These are phyloP conservation scores for Pogonocherus hispidulus DNA, from an alignment of 2,888 invertebrate genomes.

Conservation along the genomic window DNA sequence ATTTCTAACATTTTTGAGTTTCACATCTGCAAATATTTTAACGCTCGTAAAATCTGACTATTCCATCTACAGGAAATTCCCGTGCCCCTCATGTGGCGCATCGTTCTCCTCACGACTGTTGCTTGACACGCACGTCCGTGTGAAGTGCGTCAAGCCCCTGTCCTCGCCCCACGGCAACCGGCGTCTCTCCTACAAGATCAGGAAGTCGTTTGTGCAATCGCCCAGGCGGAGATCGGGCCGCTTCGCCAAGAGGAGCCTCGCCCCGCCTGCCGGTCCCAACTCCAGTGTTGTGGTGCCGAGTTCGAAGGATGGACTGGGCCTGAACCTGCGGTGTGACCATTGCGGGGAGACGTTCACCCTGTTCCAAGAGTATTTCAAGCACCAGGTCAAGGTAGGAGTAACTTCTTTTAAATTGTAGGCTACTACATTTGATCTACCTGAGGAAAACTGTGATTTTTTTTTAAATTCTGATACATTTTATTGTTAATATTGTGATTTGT, in stretches of 20 bases:
- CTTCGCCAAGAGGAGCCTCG: not conserved
- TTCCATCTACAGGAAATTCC: conserved; percentile 54
- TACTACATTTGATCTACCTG: no score
- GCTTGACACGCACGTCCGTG: conserved; percentile 61
- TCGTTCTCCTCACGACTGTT: conserved; percentile 60
- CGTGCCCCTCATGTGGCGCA: conserved; percentile 58
- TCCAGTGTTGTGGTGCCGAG: not conserved
- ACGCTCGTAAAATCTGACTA: no score
- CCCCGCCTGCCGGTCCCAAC: not conserved
- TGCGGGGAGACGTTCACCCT: conserved; percentile 58
- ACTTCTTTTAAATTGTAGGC: no score
- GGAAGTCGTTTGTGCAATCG: conserved; percentile 47
- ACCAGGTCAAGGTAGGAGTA: conserved; percentile 50
- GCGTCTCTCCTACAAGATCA: conserved; percentile 50
- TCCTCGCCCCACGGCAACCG: conserved; percentile 40
- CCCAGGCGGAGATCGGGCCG: conserved; percentile 35
- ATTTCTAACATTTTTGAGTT: no score
- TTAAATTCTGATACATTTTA: no score
- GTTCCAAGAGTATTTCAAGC: conserved; percentile 52
- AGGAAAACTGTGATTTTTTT: no score
- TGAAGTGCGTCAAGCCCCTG: conserved; percentile 63
- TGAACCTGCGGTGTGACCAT: conserved; percentile 55
- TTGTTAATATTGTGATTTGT: no score
- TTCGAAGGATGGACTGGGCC: conserved; percentile 16
- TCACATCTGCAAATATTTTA: no score